phyloP scores from a whole-genome alignment of 92 coral and sea anemone species.

The Blastomussa wellsi region DNA sequence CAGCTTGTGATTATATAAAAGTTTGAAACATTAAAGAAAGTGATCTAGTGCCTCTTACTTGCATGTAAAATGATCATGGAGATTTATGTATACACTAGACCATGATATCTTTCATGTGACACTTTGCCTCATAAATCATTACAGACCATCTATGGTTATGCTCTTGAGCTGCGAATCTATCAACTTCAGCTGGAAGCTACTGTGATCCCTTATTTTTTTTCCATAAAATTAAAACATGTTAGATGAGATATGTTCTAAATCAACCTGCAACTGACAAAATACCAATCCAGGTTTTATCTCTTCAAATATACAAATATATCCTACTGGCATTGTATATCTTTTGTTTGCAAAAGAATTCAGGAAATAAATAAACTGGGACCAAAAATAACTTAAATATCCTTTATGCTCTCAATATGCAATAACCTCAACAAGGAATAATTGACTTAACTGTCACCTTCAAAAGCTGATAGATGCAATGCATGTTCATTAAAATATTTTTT shows the following conservation, averaged over 20 bases:
- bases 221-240: neutral
- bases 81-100: neutral
- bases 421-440: neutral
- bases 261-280: neutral
- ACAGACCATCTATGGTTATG: neutral
- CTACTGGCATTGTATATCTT: neutral
- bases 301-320: neutral
- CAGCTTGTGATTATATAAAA: neutral
- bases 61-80: neutral
- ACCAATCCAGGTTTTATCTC: constrained; percentile 1
- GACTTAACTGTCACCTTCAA: neutral
- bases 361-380: neutral
- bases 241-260: neutral
- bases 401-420: neutral
- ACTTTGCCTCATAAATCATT: neutral
- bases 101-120: neutral
- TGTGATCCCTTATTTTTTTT: neutral
- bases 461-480: neutral
- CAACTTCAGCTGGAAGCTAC: neutral
- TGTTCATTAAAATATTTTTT: neutral
- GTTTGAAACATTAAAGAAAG: neutral
- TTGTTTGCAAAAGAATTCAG: neutral
- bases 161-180: neutral
- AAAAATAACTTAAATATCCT: neutral
- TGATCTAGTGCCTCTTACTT: neutral